Evolutionary conservation across 2,113 vertebrate genomes (phyloP).

Genomic region (Neotoma lepida): DNA sequence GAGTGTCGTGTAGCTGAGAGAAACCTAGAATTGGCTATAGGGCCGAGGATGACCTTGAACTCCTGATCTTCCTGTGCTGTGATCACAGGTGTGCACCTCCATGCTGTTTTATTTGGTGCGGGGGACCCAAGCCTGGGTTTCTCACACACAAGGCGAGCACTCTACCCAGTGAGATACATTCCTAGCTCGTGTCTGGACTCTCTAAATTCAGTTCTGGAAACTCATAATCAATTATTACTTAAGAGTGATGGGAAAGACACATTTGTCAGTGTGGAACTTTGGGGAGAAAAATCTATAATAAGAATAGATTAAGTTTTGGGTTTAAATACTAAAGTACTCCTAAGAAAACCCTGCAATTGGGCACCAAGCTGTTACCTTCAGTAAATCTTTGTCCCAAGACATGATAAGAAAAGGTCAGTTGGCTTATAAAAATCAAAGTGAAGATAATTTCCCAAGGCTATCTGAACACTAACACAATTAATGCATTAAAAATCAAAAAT

Average conservation of each 20-base stretch:
- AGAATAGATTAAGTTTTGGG: constrained; percentile 3
- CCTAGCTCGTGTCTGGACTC: not conserved
- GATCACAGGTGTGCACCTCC: not conserved
- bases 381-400: not conserved
- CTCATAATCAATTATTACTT: not conserved
- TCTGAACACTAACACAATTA: not conserved
- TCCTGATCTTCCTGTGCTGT: not conserved
- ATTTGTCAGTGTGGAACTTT: not conserved
- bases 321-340: not conserved
- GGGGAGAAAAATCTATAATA: not conserved
- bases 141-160: not conserved
- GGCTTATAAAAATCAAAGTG: constrained; percentile 1
- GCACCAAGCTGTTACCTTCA: not conserved
- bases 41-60: not conserved
- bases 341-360: not conserved
- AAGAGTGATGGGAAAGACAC: not conserved
- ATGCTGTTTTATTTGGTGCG: not conserved
- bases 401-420: not conserved
- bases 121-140: too few relatives aligned
- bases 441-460: constrained; percentile 1
- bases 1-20: too few relatives aligned
- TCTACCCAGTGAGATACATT: not conserved
- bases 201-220: not conserved
- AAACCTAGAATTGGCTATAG: not conserved
- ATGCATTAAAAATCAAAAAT: constrained; percentile 18